Base-by-base conservation (phyloP, 1,140 invertebrate genomes). In the Cydia strobilella region DNA sequence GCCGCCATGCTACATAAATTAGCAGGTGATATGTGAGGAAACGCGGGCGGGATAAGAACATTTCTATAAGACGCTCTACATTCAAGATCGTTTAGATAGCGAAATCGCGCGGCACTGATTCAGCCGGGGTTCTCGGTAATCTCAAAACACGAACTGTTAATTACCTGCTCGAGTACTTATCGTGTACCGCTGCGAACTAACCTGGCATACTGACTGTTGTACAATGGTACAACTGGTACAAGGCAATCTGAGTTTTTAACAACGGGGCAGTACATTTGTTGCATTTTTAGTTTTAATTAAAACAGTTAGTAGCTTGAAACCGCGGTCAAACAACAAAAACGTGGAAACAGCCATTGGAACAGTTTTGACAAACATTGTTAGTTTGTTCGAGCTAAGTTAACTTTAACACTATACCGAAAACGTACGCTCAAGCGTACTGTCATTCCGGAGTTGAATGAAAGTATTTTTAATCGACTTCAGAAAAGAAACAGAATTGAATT, bases 1-100 rank as follows among this genome's bases (percentile, higher is more conserved):
- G 72, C 66, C 80, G 78, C 78, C 74, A 87, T 79, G 79, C 80
- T 82, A 87, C 84, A 88, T 87, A 88, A 88, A 88, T 90, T 89
- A 89, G 80, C 83, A 84, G 88, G 87, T 90, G 86, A 88, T 85
- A 86, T 81, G 81, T 77, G 81, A 84, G 77, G 76, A 79, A 83
- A 81, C 75, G 80, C 82, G 80, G 78, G 69, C 73, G 66, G 75
- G 79, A 77, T 84, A 80, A 78, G 59, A 35, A 75, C 31, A 69
- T 77, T 77, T 75, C 71, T 76, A 78, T 42, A 74, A 65, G 42
- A 80, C 74, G 78, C 74, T 80, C 82, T 72, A 77, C 73, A 77
- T 76, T 74, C 77, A 73, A 79, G 80, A 82, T 80, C 74, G 73
- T 76, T 35, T 65, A 78, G 78, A 80, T 84, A 80, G 77, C 74